Conservation (phyloP, 2,888 invertebrate species). For the Phragmatobia fuliginosa region DNA sequence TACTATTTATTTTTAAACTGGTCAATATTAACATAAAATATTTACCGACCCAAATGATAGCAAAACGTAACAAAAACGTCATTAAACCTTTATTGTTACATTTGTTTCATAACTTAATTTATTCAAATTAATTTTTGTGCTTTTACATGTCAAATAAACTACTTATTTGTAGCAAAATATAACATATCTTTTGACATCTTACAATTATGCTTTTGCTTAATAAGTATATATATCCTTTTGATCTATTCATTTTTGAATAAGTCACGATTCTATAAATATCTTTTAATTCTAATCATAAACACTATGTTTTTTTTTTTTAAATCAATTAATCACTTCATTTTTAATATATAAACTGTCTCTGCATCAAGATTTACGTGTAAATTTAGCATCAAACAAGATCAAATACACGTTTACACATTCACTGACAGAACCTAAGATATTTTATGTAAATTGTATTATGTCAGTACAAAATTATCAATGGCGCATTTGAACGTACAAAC, state of each 20-base stretch:
- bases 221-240: too few relatives aligned
- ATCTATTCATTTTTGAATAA: too few relatives aligned
- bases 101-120: slow-evolving; percentile 44
- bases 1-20: background rate
- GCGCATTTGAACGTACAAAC: slow-evolving; percentile 69
- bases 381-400: background rate
- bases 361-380: background rate
- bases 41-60: slow-evolving; percentile 22
- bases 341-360: background rate
- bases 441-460: slow-evolving; percentile 44
- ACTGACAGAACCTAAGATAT: background rate
- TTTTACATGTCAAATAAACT: slow-evolving; percentile 22
- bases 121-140: slow-evolving; percentile 43
- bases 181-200: background rate
- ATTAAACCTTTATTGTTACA: slow-evolving; percentile 22
- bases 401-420: background rate
- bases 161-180: background rate
- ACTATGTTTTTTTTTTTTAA: too few relatives aligned
- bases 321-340: background rate
- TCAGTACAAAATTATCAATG: slow-evolving; percentile 65
- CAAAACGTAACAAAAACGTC: slow-evolving; percentile 9
- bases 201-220: background rate
- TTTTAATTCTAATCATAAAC: too few relatives aligned
- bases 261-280: too few relatives aligned
- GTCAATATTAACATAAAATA: background rate